Conservation (phyloP, 1,140 invertebrate species). For the Trachymyrmex septentrionalis region DNA sequence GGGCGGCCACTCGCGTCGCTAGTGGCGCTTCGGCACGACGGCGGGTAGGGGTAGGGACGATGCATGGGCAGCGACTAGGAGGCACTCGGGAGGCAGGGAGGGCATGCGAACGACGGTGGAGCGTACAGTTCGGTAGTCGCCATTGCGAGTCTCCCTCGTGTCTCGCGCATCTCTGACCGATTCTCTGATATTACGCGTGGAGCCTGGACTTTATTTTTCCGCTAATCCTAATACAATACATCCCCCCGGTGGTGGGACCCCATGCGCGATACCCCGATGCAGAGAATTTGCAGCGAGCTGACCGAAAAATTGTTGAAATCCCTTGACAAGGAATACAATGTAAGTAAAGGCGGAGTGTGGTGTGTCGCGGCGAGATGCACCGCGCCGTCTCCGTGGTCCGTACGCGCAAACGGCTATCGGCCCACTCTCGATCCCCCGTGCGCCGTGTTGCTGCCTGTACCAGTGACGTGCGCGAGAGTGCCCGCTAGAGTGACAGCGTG, state of each 20-base stretch:
- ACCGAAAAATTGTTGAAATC: conserved; percentile 89
- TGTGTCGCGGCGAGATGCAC: conserved; percentile 67
- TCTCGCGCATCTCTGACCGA: conserved; percentile 78
- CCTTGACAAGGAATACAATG: conserved; percentile 90
- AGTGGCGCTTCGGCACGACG: conserved; percentile 70
- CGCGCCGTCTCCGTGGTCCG: conserved; percentile 81
- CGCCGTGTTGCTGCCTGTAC: conserved; percentile 79
- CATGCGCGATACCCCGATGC: conserved; percentile 86
- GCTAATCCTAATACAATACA: conserved; percentile 74
- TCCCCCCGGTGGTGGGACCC: conserved; percentile 80
- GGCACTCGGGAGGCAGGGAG: conserved; percentile 85
- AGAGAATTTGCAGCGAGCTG: conserved; percentile 89
- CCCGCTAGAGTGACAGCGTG: conserved; percentile 66
- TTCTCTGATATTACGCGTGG: conserved; percentile 77
- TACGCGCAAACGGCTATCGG: conserved; percentile 85
- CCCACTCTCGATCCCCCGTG: conserved; percentile 83
- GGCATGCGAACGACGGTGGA: conserved; percentile 80
- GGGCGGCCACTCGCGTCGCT: conserved; percentile 70
- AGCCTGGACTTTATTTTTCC: conserved; percentile 76
- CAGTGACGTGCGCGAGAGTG: conserved; percentile 77
- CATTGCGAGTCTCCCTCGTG: conserved; percentile 84
- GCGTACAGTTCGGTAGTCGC: conserved; percentile 85
- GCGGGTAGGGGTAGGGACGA: conserved; percentile 75
- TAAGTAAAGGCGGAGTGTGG: conserved; percentile 85
- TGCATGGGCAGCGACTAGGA: conserved; percentile 78